phyloP scores from a whole-genome alignment of 2,888 invertebrate species.

The Tiliacea citrago region DNA sequence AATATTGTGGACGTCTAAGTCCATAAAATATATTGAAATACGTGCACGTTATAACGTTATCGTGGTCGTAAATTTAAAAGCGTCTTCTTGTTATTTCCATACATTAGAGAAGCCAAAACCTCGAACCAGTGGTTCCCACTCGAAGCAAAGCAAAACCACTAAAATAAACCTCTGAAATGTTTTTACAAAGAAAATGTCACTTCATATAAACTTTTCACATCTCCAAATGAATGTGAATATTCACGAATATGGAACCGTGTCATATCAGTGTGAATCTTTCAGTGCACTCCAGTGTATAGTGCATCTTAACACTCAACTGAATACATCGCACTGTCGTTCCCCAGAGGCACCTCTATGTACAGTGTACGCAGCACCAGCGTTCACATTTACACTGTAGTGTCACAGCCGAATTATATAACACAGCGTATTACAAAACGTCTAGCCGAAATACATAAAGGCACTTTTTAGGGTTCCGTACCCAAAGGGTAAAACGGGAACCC shows the following conservation, averaged over 20 bases:
- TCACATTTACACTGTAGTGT: neutral
- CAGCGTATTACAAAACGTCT: no score
- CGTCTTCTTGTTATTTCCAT: neutral
- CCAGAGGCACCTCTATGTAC: neutral
- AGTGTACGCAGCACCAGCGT: neutral
- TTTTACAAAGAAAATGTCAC: slow-evolving; percentile 13
- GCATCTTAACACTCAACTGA: slow-evolving; percentile 43
- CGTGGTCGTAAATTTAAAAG: neutral
- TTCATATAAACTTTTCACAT: neutral
- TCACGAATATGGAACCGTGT: slow-evolving; percentile 12
- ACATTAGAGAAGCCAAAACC: neutral
- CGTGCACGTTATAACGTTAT: neutral
- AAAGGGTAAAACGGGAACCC: no score
- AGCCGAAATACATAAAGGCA: no score
- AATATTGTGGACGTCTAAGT: no score
- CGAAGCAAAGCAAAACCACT: neutral
- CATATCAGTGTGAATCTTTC: slow-evolving; percentile 42
- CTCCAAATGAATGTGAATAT: slow-evolving; percentile 24
- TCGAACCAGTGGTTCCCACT: neutral
- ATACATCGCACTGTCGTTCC: slow-evolving; percentile 24
- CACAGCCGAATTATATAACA: no score
- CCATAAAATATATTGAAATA: neutral
- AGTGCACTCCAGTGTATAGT: slow-evolving; percentile 27
- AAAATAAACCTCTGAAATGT: neutral
- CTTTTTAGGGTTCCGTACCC: no score